phyloP scores from a whole-genome alignment of 2,888 invertebrate species.

The Beris morrisii region DNA sequence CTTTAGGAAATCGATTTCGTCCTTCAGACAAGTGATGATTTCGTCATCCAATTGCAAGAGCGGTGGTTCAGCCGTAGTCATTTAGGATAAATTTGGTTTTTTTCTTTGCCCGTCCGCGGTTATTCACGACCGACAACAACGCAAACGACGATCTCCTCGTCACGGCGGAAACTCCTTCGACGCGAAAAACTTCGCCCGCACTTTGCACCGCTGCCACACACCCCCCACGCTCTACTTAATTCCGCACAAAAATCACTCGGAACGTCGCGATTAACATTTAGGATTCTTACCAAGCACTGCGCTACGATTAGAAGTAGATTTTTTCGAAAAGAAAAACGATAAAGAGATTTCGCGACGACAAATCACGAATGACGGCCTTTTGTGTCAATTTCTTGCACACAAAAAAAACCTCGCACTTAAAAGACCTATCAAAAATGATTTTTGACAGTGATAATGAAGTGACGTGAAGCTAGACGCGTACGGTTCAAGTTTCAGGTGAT shows the following conservation, averaged over 20 bases:
- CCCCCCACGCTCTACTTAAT: conserved; percentile 1
- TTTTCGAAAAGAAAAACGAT: not conserved
- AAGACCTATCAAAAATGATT: conserved; percentile 5
- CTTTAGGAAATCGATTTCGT: conserved; percentile 32
- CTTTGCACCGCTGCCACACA: conserved; percentile 10
- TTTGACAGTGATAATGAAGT: not conserved
- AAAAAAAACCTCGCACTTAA: conserved; percentile 1
- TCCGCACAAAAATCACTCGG: not conserved
- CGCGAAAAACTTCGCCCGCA: conserved; percentile 12
- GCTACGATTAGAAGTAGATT: not conserved
- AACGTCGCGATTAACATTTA: conserved; percentile 10
- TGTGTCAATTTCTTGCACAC: conserved; percentile 18
- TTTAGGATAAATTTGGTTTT: conserved; percentile 42
- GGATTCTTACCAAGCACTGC: not conserved
- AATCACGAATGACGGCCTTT: conserved; percentile 14
- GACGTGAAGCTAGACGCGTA: not conserved
- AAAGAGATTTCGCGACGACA: not conserved
- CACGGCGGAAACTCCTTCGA: not conserved
- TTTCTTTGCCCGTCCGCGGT: conserved; percentile 14
- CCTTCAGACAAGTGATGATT: conserved; percentile 37
- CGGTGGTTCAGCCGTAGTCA: conserved; percentile 66
- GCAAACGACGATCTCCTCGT: not conserved
- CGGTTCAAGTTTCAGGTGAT: not conserved
- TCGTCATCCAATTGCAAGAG: conserved; percentile 66
- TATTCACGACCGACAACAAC: conserved; percentile 14